Evolutionary conservation across 2,888 invertebrate species (phyloP).

Genomic region (Deilephila elpenor): DNA sequence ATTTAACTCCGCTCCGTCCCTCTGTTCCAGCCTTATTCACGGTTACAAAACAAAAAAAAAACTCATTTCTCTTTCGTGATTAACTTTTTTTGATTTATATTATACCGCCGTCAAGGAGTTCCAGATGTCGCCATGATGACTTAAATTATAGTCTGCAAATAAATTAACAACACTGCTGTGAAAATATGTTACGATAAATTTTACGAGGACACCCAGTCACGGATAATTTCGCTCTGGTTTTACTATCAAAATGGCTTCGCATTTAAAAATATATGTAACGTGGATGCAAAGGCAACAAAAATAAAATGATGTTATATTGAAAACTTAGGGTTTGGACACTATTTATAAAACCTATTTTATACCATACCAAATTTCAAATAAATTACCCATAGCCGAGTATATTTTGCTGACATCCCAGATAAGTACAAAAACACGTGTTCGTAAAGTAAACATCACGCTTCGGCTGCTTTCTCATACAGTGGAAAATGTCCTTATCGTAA

Average conservation of each 20-base stretch:
- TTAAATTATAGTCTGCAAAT: slow-evolving; percentile 9
- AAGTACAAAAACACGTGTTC: background rate
- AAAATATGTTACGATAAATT: background rate
- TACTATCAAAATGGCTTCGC: background rate
- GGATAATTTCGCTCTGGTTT: no score
- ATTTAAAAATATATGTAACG: background rate
- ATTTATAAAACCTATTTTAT: no score
- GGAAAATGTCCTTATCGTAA: slow-evolving; percentile 9
- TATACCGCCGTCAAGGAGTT: slow-evolving; percentile 7
- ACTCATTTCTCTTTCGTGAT: slow-evolving; percentile 27
- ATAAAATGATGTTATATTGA: background rate
- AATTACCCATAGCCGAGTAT: background rate
- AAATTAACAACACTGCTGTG: background rate
- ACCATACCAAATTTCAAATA: background rate
- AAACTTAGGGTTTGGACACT: no score
- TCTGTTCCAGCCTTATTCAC: slow-evolving; percentile 53
- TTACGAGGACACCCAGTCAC: no score
- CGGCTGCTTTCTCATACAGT: background rate
- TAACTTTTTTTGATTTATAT: slow-evolving; percentile 20
- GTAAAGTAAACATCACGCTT: background rate
- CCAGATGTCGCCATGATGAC: slow-evolving; percentile 21
- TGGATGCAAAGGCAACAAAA: background rate
- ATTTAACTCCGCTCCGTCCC: slow-evolving; percentile 64
- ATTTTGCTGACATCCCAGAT: background rate
- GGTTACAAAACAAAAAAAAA: slow-evolving; percentile 43